Conservation (phyloP, 2,113 vertebrate species). For the Entelurus aequoreus region DNA sequence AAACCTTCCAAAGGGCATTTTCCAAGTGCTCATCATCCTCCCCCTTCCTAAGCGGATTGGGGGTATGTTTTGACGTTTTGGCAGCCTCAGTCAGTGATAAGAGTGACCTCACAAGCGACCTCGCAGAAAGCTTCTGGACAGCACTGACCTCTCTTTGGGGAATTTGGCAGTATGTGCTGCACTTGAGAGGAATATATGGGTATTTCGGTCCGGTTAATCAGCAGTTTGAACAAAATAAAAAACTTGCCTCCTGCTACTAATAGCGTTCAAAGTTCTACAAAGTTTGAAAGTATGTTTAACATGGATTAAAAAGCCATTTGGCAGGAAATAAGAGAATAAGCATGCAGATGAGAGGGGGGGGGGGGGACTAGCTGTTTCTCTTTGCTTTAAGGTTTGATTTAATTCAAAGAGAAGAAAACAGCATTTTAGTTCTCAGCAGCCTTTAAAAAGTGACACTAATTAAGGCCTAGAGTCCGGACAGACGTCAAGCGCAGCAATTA, state of each 20-base stretch:
- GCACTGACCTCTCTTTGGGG: constrained; percentile 32
- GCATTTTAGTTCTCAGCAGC: constrained; percentile 28
- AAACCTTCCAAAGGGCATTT: constrained; percentile 42
- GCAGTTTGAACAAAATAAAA: neutral
- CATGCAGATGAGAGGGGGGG: neutral
- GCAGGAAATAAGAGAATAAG: constrained; percentile 7
- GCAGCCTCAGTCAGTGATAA: constrained; percentile 53
- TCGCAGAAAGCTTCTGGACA: constrained; percentile 37
- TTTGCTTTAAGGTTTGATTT: constrained; percentile 31
- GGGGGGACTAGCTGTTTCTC: neutral
- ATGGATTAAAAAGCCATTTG: neutral
- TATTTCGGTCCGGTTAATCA: neutral
- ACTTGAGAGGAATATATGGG: neutral
- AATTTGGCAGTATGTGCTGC: neutral
- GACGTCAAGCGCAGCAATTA: constrained; percentile 36
- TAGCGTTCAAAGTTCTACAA: constrained; percentile 21
- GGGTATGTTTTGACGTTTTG: constrained; percentile 41
- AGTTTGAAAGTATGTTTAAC: neutral
- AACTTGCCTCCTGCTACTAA: constrained; percentile 16
- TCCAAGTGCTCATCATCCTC: constrained; percentile 51
- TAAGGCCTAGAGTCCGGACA: constrained; percentile 32
- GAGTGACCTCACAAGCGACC: constrained; percentile 46
- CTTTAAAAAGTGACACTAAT: constrained; percentile 51
- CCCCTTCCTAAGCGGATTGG: constrained; percentile 46
- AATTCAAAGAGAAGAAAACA: constrained; percentile 33